Percentiles rank a stretch among this genome's conserved stretches.
Evolutionary conservation across 2,113 vertebrate species (phyloP).

Genomic region (Macquaria australasica): DNA sequence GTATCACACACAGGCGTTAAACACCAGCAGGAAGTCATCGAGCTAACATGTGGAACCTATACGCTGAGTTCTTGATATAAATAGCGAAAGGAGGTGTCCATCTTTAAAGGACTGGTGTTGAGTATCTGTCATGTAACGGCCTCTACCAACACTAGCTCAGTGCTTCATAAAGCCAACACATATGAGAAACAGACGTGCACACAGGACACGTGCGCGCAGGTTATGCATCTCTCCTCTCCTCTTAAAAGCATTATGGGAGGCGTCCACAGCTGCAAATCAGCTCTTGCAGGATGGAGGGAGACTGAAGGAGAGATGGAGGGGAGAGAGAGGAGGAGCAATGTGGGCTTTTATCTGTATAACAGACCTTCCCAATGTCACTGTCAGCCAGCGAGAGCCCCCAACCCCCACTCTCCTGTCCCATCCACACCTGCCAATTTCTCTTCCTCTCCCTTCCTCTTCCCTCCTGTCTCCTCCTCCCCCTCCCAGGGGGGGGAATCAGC

Average conservation of each 20-base stretch:
- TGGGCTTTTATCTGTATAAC: conserved; percentile 68
- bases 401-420: conserved; percentile 45
- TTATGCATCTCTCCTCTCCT: conserved; percentile 23
- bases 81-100: conserved; percentile 4
- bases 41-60: conserved; percentile 47
- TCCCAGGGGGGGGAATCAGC: conserved; percentile 71
- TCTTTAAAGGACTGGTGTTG: conserved; percentile 11
- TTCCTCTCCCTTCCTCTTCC: conserved; percentile 37
- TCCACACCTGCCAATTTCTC: conserved; percentile 73
- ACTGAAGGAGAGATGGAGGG: background rate
- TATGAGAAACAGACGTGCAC: conserved; percentile 9
- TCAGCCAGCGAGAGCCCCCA: conserved; percentile 34
- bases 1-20: conserved; percentile 42
- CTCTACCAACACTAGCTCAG: background rate
- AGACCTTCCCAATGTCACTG: conserved; percentile 69
- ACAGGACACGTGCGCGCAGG: conserved; percentile 8
- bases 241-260: conserved; percentile 45
- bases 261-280: conserved; percentile 62
- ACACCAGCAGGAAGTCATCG: conserved; percentile 48
- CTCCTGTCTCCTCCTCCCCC: conserved; percentile 55
- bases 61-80: background rate
- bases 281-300: conserved; percentile 35
- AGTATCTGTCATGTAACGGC: background rate
- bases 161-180: background rate
- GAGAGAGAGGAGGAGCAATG: conserved; percentile 16